Conservation (phyloP, 2,888 invertebrate genomes). For the Archips crataeganus region DNA sequence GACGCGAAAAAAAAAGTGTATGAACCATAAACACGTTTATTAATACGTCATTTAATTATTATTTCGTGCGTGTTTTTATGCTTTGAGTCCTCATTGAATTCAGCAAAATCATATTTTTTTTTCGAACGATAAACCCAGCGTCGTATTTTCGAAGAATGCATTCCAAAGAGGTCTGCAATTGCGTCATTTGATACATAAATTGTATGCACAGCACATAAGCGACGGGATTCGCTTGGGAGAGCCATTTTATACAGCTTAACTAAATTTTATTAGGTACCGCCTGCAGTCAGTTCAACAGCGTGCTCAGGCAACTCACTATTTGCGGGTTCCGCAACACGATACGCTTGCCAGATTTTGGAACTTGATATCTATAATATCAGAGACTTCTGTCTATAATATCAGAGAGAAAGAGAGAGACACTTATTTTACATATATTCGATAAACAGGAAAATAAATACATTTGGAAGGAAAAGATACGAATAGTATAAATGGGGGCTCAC, state of each 20-base stretch:
- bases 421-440: no score
- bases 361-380: no score
- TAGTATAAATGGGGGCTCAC: no score
- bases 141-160: constrained; percentile 47
- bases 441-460: no score
- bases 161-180: constrained; percentile 56
- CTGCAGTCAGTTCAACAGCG: constrained; percentile 29
- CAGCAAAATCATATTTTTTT: not conserved
- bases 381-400: not conserved
- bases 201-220: constrained; percentile 61
- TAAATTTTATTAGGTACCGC: constrained; percentile 61
- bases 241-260: constrained; percentile 61
- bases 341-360: constrained; percentile 35
- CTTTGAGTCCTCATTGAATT: no score
- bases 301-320: constrained; percentile 38
- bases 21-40: no score
- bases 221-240: constrained; percentile 60
- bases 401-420: no score
- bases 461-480: no score
- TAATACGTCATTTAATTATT: no score
- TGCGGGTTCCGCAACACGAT: constrained; percentile 27
- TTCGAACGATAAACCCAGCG: not conserved
- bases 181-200: constrained; percentile 59
- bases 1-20: no score
- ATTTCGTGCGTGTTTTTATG: no score